Evolutionary conservation across 2,888 invertebrate genomes (phyloP).

Genomic region (Ommatoiulus sabulosus): DNA sequence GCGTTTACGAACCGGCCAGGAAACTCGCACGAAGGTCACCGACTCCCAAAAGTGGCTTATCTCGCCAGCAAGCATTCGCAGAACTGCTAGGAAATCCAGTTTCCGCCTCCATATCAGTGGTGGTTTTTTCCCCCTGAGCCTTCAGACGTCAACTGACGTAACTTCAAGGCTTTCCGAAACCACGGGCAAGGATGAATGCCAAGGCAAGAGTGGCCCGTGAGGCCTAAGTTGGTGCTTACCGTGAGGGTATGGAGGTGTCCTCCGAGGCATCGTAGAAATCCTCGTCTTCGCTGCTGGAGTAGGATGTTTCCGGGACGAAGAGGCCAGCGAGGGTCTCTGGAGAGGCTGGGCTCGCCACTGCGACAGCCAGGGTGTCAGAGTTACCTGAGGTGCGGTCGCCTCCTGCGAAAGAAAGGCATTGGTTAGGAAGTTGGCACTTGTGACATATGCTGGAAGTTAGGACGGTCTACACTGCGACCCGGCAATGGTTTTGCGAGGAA

Average conservation of each 20-base stretch:
- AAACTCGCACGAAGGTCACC: not conserved
- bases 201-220: not conserved
- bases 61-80: not conserved
- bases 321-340: not conserved
- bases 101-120: not conserved
- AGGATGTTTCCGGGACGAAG: constrained; percentile 89
- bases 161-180: not conserved
- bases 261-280: constrained; percentile 86
- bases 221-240: not conserved
- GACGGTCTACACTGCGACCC: not conserved
- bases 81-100: not conserved
- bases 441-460: not conserved
- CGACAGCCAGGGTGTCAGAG: not conserved
- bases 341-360: not conserved
- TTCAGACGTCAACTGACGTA: not conserved
- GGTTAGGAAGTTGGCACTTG: constrained; percentile 22
- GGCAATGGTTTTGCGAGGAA: not conserved
- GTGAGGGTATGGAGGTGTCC: not conserved
- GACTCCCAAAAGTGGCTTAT: not conserved
- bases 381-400: not conserved
- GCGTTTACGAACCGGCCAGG: not conserved
- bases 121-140: not conserved
- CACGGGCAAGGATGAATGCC: not conserved
- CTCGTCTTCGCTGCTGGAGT: constrained; percentile 97
- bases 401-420: constrained; percentile 4